Conservation (phyloP, 2,888 invertebrate genomes). For the Slavum lentiscoides region DNA sequence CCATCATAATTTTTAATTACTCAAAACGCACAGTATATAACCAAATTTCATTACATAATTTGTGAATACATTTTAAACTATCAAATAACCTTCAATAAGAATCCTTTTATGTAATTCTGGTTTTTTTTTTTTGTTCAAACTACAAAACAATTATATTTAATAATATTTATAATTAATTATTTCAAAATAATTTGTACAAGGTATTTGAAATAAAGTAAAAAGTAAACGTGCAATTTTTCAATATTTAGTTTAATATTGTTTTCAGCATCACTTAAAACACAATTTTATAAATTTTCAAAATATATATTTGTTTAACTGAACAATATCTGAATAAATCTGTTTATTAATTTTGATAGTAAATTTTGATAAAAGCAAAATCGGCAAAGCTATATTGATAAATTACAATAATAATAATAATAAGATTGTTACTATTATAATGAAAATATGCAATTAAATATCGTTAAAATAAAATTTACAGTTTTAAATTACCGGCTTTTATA, state of each 20-base stretch:
- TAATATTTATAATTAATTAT: background rate
- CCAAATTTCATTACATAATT: background rate
- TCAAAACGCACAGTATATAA: too few relatives aligned
- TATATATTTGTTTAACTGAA: slow-evolving; percentile 12
- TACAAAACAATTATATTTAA: background rate
- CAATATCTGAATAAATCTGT: background rate
- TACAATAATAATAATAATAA: slow-evolving; percentile 18
- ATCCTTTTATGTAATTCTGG: too few relatives aligned
- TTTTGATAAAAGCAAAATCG: slow-evolving; percentile 40
- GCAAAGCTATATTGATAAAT: slow-evolving; percentile 44
- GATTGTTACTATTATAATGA: slow-evolving; percentile 8
- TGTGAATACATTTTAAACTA: background rate
- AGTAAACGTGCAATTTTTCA: background rate
- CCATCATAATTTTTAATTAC: too few relatives aligned
- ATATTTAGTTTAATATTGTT: slow-evolving; percentile 3
- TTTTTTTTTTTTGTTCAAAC: background rate
- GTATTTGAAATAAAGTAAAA: background rate
- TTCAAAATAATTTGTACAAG: background rate
- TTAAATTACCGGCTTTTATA: slow-evolving; percentile 11
- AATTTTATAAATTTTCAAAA: background rate
- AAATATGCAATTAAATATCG: slow-evolving; percentile 1
- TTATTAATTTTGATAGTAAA: slow-evolving; percentile 1
- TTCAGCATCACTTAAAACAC: slow-evolving; percentile 17
- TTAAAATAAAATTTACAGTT: background rate
- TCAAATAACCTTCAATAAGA: background rate